Evolutionary conservation across 1,140 invertebrate genomes (phyloP), one percentile per base, ranked within the genome.

Genomic region (Himalopsyche phryganea): DNA sequence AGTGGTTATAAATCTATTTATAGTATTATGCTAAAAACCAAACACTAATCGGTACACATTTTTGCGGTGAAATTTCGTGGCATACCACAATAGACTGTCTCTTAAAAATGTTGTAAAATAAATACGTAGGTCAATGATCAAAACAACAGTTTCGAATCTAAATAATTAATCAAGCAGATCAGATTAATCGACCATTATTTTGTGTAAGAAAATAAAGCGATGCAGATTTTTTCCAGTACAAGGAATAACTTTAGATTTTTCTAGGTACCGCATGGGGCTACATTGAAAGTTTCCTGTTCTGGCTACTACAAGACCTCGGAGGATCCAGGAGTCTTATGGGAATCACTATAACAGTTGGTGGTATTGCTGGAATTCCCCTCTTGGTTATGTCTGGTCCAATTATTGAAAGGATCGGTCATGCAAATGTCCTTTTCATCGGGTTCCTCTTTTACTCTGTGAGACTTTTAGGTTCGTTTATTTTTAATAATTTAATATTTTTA

Each of bases 201-300:
- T 28, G 4, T 28, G 3, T 28, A 28, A 5, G 23, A 9, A 28
- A 28, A 9, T 28, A 28, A 28, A n/a, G n/a, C 19, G 11, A 55
- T 36, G 11, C 36, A 35, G 17, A 35, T 4, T 9, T 1, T 10
- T 41, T 35, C 46, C 58, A 40, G 19, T 36, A 17, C n/a, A 23
- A 5, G 17, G 51, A 42, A 15, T 36, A 32, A 17, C 9, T 33
- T 35, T 61, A 33, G 51, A 7, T 23, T 63, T 64, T 74, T 75
- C 11, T 71, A 89, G 89, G 90, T 6, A 85, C 82, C 0, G 85
- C 85, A 9, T 92, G 88, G 88, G 90, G 90, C 6, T 91, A 89
- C 69, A 85, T 92, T 36, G 90, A 92, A 71, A 90, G 85, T 53
- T 94, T 92, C 71, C 75, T 94, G 2, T 94, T 93, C 71, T 92